Percentiles rank a stretch among this genome's conserved stretches.
These are phyloP conservation scores for Elanus axillaris DNA, from an alignment of 2,113 vertebrate species.

Conservation along the genomic window DNA sequence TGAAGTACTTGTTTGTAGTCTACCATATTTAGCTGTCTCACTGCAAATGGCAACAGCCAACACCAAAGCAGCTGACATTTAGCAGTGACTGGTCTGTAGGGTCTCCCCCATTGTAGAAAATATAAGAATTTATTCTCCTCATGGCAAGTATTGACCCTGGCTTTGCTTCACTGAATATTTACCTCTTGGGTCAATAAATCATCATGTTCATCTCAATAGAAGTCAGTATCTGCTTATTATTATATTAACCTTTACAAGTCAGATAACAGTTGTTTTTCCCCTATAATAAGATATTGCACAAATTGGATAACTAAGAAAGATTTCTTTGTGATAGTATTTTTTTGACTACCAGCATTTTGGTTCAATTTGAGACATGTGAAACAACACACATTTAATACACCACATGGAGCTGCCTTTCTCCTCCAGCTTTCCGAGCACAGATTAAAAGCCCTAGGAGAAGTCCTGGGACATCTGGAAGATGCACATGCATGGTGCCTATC, in stretches of 20 bases:
- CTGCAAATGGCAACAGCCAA: background rate
- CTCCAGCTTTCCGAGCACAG: background rate
- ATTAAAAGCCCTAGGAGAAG: background rate
- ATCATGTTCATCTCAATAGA: constrained; percentile 48
- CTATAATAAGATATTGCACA: constrained; percentile 16
- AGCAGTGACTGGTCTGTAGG: background rate
- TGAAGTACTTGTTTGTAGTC: background rate
- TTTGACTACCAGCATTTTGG: background rate
- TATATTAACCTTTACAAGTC: constrained; percentile 59
- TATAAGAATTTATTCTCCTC: background rate
- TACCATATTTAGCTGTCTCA: background rate
- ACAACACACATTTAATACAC: background rate
- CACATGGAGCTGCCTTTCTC: background rate
- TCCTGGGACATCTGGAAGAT: background rate
- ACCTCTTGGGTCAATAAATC: constrained; percentile 60
- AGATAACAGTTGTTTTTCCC: constrained; percentile 8
- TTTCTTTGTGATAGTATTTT: background rate
- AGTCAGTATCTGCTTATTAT: constrained; percentile 57
- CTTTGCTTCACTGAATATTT: constrained; percentile 54
- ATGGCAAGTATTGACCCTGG: constrained; percentile 43
- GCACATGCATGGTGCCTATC: fast-evolving
- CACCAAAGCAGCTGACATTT: background rate
- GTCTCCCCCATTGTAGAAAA: background rate
- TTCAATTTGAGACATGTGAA: background rate
- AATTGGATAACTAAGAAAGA: constrained; percentile 37